These are phyloP conservation scores for Garra rufa DNA, from an alignment of 2,113 vertebrate species.

Conservation along the genomic window DNA sequence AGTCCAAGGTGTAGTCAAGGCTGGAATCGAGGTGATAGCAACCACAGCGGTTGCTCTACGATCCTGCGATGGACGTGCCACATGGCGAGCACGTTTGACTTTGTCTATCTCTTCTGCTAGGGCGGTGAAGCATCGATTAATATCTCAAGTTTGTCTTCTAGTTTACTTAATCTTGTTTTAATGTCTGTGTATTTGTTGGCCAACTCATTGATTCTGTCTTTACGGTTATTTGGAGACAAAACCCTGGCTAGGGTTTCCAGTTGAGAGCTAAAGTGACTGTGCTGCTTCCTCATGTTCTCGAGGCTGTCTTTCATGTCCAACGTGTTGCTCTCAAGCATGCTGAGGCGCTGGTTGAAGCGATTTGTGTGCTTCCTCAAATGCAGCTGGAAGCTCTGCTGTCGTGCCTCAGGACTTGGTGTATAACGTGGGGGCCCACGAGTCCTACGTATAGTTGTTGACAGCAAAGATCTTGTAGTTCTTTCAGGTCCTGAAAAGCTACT, in stretches of 20 bases:
- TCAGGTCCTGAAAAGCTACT: slow-evolving; percentile 27
- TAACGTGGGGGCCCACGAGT: slow-evolving; percentile 61
- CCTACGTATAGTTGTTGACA: slow-evolving; percentile 42
- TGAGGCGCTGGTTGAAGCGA: slow-evolving; percentile 71
- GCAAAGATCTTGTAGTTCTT: slow-evolving; percentile 51
- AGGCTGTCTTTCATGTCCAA: slow-evolving; percentile 73
- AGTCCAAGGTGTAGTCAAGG: slow-evolving; percentile 39
- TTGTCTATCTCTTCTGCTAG: slow-evolving; percentile 75
- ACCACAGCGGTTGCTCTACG: slow-evolving; percentile 41
- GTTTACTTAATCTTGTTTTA: slow-evolving; percentile 64
- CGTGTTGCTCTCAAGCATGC: slow-evolving; percentile 75
- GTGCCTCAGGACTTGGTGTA: slow-evolving; percentile 62
- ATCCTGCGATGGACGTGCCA: slow-evolving; percentile 56
- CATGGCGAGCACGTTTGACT: slow-evolving; percentile 66
- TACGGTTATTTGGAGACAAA: slow-evolving; percentile 56
- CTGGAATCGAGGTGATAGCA: slow-evolving; percentile 31
- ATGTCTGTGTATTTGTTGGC: slow-evolving; percentile 68
- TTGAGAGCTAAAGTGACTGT: slow-evolving; percentile 63
- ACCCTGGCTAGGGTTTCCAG: slow-evolving; percentile 61
- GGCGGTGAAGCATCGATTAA: slow-evolving; percentile 75
- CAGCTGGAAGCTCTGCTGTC: slow-evolving; percentile 65
- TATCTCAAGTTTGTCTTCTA: slow-evolving; percentile 74
- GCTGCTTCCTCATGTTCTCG: slow-evolving; percentile 60
- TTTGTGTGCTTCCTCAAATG: slow-evolving; percentile 70
- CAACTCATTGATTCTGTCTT: slow-evolving; percentile 58